Evolutionary conservation across 1,140 invertebrate species (phyloP).

Genomic region (Temnothorax longispinosus): DNA sequence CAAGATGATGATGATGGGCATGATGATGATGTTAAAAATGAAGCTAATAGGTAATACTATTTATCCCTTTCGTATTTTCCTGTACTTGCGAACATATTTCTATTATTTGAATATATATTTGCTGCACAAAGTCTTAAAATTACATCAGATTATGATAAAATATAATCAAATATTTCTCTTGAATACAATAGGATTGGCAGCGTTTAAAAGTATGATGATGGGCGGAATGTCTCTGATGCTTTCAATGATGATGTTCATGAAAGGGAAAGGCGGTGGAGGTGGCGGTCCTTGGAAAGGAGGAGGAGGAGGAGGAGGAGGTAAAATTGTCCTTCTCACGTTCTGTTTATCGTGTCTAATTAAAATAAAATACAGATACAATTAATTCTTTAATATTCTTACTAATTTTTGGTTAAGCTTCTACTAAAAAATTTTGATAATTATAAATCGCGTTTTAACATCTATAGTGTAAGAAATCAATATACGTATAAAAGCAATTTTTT

Average conservation of each 20-base stretch:
- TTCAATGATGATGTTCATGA: conserved; percentile 87
- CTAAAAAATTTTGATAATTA: neutral
- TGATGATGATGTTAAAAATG: conserved; percentile 87
- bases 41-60: conserved; percentile 86
- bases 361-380: neutral
- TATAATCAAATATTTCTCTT: conserved; percentile 46
- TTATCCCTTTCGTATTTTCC: neutral
- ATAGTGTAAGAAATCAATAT: neutral
- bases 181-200: conserved; percentile 85
- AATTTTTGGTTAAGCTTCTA: neutral
- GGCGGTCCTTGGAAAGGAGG: conserved; percentile 75
- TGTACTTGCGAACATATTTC: neutral
- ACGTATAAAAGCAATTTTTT: neutral
- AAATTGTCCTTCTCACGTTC: neutral
- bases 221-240: conserved; percentile 87
- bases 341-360: neutral
- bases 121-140: neutral
- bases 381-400: neutral
- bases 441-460: neutral
- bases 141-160: neutral
- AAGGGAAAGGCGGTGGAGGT: conserved; percentile 84
- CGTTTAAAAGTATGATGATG: conserved; percentile 88
- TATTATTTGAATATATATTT: neutral
- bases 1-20: conserved; percentile 89
- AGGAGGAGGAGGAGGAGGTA: conserved; percentile 67